These are phyloP conservation scores for Oreotrochilus melanogaster DNA, from an alignment of 2,113 vertebrate species.

Conservation along the genomic window DNA sequence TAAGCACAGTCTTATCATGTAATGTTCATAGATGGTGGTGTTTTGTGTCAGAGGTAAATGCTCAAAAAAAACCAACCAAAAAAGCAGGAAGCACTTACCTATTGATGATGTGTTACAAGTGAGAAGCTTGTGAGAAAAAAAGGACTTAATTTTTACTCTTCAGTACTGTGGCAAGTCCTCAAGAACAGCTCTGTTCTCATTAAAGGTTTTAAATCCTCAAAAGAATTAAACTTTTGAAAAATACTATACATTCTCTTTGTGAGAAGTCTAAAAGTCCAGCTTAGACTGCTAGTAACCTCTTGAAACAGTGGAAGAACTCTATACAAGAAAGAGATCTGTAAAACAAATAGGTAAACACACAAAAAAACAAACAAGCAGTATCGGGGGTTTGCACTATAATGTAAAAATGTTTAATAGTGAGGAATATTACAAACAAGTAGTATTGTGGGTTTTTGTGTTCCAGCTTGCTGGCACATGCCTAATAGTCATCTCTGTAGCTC, in stretches of 20 bases:
- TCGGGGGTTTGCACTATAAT: neutral
- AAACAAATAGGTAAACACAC: neutral
- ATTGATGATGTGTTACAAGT: neutral
- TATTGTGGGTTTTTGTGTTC: neutral
- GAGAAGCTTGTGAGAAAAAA: neutral
- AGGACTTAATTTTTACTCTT: neutral
- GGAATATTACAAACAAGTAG: neutral
- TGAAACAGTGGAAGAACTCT: neutral
- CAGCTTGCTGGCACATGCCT: neutral
- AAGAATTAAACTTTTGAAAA: neutral
- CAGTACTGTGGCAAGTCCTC: neutral
- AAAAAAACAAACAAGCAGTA: neutral
- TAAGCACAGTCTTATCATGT: neutral
- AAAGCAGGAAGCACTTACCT: neutral
- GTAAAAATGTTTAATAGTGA: neutral
- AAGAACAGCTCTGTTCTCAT: neutral
- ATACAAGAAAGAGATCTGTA: neutral
- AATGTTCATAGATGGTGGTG: neutral
- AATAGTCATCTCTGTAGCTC: neutral
- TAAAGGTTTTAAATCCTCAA: neutral
- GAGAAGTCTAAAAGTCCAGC: neutral
- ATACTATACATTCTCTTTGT: neutral
- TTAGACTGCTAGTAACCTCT: neutral
- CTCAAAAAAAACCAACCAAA: neutral
- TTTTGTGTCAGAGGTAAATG: neutral